Base-by-base conservation (phyloP, 1,140 invertebrate species). In the Temnothorax longispinosus region DNA sequence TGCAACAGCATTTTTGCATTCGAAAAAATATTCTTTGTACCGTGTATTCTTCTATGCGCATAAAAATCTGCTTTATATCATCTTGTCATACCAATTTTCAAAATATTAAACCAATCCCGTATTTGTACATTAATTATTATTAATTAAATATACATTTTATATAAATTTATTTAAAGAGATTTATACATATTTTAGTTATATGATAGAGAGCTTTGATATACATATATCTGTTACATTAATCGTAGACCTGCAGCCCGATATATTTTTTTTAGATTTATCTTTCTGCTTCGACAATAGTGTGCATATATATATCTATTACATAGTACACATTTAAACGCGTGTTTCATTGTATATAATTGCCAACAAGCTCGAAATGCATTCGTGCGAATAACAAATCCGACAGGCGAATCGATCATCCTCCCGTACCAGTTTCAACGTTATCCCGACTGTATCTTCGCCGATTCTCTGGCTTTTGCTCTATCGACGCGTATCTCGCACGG, bases 321-420 rank as follows among this genome's bases (percentile, higher is more conserved):
- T 13, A 32, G 10, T 78, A 27, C 27, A 38, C 1, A 41, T 78
- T 64, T 52, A n/a, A 78, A 67, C 7, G 18, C 15, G 13, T 64
- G 52, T 44, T 77, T 77, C 10, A 52, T 18, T 6, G 13, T 44
- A n/a, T 50, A 38, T 35, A 52, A 35, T 50, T 69, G 32, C 27
- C n/a, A 80, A 80, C 44, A 15, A 80, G 44, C 60, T 67, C 62
- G n/a, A 67, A 52, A 21, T 58, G 18, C 41, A n/a, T 58, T 72
- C 18, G 11, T 58, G 27, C 21, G 35, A 82, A n/a, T 74, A 47
- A 82, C 11, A 58, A 65, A 78, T 65, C 32, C 44, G 52, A 76
- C 56, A 21, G 8, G 2, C 13, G 27, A 47, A 82, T 74, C 65
- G 18, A n/a, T 74, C 52, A 27, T 72, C 18, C 11, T n/a, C 5